These are phyloP conservation scores for Physocephala rufipes DNA, from an alignment of 2,888 invertebrate species.

Conservation along the genomic window DNA sequence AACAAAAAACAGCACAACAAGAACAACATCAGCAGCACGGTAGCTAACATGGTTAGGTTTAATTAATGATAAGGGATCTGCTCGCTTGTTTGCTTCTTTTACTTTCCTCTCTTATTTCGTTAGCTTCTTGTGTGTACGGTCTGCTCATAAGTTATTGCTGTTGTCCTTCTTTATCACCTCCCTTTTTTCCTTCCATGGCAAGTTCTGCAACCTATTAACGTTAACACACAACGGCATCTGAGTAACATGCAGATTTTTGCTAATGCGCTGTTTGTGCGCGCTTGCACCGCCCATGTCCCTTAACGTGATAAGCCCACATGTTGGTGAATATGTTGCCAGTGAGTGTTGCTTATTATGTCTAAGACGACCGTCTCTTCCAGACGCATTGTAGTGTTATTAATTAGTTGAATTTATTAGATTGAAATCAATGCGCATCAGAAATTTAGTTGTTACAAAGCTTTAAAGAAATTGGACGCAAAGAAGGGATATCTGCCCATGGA, in stretches of 20 bases:
- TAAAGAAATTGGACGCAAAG: neutral
- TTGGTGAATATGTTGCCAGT: neutral
- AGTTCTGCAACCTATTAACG: neutral
- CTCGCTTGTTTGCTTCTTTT: constrained; percentile 36
- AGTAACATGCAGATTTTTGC: constrained; percentile 61
- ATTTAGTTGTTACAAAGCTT: constrained; percentile 36
- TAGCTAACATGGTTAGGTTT: constrained; percentile 66
- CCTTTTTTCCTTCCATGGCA: neutral
- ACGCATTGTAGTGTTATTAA: constrained; percentile 58
- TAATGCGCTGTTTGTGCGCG: constrained; percentile 51
- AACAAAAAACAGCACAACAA: constrained; percentile 35
- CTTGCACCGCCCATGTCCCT: neutral
- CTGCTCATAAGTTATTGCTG: neutral
- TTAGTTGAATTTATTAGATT: constrained; percentile 66
- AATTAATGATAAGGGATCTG: constrained; percentile 66
- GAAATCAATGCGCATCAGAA: constrained; percentile 51
- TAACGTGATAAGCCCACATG: neutral
- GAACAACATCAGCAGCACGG: constrained; percentile 52
- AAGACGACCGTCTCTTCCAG: constrained; percentile 35
- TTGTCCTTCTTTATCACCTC: neutral
- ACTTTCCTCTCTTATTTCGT: too few species aligned
- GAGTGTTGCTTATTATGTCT: neutral
- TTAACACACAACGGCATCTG: constrained; percentile 50
- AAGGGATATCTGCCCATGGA: neutral
- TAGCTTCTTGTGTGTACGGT: constrained; percentile 4